Conservation (phyloP, 2,888 invertebrate species). For the Idaea dimidiata region DNA sequence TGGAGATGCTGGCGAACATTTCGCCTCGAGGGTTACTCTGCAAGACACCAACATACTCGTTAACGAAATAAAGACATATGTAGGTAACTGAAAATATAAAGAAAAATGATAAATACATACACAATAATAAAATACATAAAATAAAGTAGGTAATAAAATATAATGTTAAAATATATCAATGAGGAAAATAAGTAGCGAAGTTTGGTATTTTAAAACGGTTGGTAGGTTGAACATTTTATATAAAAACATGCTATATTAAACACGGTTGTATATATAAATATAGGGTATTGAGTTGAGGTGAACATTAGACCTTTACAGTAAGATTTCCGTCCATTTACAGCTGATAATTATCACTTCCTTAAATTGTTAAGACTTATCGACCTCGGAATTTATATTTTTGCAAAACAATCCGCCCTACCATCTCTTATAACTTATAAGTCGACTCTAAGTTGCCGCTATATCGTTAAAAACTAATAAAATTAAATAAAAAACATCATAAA, state of each 20-base stretch:
- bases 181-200: conserved; percentile 7
- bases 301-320: conserved; percentile 23
- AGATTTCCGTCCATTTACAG: conserved; percentile 15
- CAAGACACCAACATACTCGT: conserved; percentile 62
- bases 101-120: conserved; percentile 41
- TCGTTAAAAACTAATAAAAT: no score
- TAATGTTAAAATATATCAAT: conserved; percentile 3
- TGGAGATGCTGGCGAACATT: conserved; percentile 91
- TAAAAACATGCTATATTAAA: no score
- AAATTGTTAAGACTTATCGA: conserved; percentile 13
- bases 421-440: no score
- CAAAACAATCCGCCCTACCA: not conserved
- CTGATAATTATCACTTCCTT: conserved; percentile 29
- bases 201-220: not conserved
- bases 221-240: not conserved
- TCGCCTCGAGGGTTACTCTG: conserved; percentile 89
- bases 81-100: conserved; percentile 53
- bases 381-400: conserved; percentile 10
- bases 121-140: conserved; percentile 31
- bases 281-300: conserved; percentile 23
- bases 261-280: conserved; percentile 14
- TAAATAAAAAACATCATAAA: no score
- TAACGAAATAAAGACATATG: conserved; percentile 29
- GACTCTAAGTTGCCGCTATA: no score
- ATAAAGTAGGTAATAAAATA: conserved; percentile 22